A percentile compares a stretch with the other conserved stretches of the same genome.
phyloP scores from a whole-genome alignment of 2,888 invertebrate species.

The Tetheella fluctuosa region DNA sequence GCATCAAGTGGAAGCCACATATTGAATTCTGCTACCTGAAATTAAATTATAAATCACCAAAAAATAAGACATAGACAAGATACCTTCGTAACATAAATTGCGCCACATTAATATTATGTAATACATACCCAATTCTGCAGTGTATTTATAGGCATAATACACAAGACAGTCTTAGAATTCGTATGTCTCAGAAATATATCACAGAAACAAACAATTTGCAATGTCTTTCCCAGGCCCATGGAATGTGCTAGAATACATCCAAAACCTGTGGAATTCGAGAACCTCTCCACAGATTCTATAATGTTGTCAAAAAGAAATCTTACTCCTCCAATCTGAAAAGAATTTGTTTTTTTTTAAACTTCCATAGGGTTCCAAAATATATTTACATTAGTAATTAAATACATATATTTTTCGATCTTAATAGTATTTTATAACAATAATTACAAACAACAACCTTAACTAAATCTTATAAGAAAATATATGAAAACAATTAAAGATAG shows the following conservation, averaged over 20 bases:
- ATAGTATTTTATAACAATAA: too few relatives aligned
- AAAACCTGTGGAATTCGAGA: slow-evolving; percentile 94
- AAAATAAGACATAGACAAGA: neutral
- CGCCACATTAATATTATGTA: neutral
- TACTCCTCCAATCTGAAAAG: slow-evolving; percentile 93
- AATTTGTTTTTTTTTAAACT: too few relatives aligned
- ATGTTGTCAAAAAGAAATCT: slow-evolving; percentile 98
- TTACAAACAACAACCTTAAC: too few relatives aligned
- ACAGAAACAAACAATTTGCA: slow-evolving; percentile 97
- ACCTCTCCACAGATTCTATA: slow-evolving; percentile 95
- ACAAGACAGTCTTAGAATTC: slow-evolving; percentile 93
- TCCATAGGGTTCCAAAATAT: too few relatives aligned
- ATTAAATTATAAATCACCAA: slow-evolving; percentile 8
- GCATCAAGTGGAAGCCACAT: slow-evolving; percentile 96
- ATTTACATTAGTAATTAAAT: too few relatives aligned
- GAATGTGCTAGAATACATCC: slow-evolving; percentile 99
- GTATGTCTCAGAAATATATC: slow-evolving; percentile 98
- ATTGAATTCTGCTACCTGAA: slow-evolving; percentile 96
- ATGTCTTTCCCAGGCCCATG: slow-evolving; percentile 99
- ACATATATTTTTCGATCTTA: too few relatives aligned
- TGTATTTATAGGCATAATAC: slow-evolving; percentile 99
- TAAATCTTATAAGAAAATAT: too few relatives aligned
- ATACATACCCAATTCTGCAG: slow-evolving; percentile 95
- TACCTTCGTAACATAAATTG: too few relatives aligned
- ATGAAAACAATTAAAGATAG: too few relatives aligned